phyloP scores from a whole-genome alignment of 1,140 invertebrate genomes.

The Drosophila lowei region DNA sequence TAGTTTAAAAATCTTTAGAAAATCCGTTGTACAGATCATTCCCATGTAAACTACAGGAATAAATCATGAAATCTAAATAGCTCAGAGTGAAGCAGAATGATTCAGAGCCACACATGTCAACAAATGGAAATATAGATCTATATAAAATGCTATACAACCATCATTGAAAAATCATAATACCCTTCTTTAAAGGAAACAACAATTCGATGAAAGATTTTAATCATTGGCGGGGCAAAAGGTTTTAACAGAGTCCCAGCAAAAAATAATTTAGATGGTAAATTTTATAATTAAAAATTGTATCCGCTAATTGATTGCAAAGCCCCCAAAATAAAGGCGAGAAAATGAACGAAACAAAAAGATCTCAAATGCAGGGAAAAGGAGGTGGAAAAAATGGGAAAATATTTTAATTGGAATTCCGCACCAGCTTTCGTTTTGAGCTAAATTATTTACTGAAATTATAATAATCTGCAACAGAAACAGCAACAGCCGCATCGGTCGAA shows the following conservation, averaged over 20 bases:
- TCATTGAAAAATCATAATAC: too few species aligned
- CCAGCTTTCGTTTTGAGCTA: constrained; percentile 54
- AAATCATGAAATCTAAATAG: too few species aligned
- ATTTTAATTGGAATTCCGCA: constrained; percentile 65
- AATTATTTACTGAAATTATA: constrained; percentile 61
- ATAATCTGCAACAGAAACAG: constrained; percentile 41
- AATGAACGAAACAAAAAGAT: constrained; percentile 4
- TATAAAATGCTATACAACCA: too few species aligned
- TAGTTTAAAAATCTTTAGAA: too few species aligned
- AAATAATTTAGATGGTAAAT: constrained; percentile 33
- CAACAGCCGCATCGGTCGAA: constrained; percentile 4
- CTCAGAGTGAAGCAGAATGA: too few species aligned
- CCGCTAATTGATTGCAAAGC: constrained; percentile 58
- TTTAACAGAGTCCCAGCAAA: constrained; percentile 28
- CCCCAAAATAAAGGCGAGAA: constrained; percentile 12
- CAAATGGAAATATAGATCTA: too few species aligned
- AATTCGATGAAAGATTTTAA: too few species aligned
- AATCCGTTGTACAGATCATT: too few species aligned
- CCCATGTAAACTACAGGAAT: too few species aligned
- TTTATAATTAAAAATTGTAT: constrained; percentile 56
- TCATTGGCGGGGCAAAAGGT: background rate
- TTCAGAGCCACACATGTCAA: too few species aligned
- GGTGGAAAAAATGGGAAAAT: constrained; percentile 37
- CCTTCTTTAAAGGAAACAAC: too few species aligned
- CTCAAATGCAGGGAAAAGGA: background rate